Evolutionary conservation across 2,888 invertebrate species (phyloP).

Genomic region (Schizaphis graminum): DNA sequence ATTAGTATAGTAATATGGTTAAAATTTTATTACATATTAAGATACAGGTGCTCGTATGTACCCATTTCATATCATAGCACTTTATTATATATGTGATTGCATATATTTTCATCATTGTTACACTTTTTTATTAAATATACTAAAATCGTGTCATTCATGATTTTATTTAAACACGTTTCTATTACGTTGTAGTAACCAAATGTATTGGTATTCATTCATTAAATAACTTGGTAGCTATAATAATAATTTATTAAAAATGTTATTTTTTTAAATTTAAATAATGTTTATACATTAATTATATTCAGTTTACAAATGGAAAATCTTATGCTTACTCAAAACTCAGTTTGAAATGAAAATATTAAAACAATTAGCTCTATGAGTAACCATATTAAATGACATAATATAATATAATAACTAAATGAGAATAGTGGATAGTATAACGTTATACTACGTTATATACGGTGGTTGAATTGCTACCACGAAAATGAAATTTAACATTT

Average conservation of each 20-base stretch:
- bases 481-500: neutral
- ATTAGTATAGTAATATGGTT: neutral
- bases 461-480: neutral
- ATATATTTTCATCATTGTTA: neutral
- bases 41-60: neutral
- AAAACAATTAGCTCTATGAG: neutral
- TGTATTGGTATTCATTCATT: neutral
- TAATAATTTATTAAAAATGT: neutral
- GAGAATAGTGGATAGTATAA: neutral
- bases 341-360: neutral
- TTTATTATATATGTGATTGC: neutral
- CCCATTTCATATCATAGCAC: neutral
- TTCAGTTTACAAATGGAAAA: neutral
- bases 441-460: neutral
- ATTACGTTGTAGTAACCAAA: neutral
- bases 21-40: neutral
- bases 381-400: neutral
- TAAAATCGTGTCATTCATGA: neutral
- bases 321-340: neutral
- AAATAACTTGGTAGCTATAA: neutral
- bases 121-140: neutral
- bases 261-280: neutral
- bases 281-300: neutral
- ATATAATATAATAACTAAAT: neutral
- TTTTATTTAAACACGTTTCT: neutral